A percentile compares a stretch with the other conserved stretches of the same genome.
Evolutionary conservation across 2,797 vertebrate species (phyloP).

Genomic region (Falco concolor): DNA sequence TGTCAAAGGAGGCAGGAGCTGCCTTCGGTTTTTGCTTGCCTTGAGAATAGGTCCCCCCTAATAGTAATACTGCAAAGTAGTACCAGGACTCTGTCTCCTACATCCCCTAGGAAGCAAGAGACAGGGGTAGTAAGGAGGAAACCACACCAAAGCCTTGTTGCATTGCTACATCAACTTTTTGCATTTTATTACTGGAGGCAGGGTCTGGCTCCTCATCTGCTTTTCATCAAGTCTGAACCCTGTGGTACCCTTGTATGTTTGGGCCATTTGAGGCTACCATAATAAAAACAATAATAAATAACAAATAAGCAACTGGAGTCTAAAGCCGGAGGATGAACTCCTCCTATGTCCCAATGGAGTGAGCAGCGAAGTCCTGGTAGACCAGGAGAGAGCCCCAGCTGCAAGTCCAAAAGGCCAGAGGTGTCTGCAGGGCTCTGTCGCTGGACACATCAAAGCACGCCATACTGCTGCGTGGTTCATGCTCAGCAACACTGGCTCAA

Average conservation of each 20-base stretch:
- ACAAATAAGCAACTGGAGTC: constrained; percentile 3
- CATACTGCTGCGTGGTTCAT: neutral
- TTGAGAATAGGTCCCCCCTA: neutral
- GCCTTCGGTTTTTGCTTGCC: neutral
- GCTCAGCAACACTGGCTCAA: neutral
- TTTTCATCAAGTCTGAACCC: constrained; percentile 47
- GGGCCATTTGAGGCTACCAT: constrained; percentile 20
- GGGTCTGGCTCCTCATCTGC: constrained; percentile 53
- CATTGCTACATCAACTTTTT: constrained; percentile 57
- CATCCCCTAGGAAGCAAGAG: constrained; percentile 31
- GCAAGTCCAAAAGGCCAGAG: neutral
- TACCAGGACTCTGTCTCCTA: constrained; percentile 5
- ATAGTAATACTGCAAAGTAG: neutral
- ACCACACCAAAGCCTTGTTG: constrained; percentile 54
- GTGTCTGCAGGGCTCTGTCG: neutral
- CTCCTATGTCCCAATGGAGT: neutral
- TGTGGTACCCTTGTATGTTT: constrained; percentile 35
- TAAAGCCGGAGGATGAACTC: neutral
- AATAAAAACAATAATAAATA: constrained; percentile 50
- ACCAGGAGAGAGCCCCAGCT: neutral
- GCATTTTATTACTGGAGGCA: constrained; percentile 41
- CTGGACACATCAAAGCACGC: accelerated
- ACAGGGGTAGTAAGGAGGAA: constrained; percentile 14
- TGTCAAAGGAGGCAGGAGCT: neutral
- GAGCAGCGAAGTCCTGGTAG: neutral